phyloP scores from a whole-genome alignment of 2,888 invertebrate species.

The Eupithecia abbreviata region DNA sequence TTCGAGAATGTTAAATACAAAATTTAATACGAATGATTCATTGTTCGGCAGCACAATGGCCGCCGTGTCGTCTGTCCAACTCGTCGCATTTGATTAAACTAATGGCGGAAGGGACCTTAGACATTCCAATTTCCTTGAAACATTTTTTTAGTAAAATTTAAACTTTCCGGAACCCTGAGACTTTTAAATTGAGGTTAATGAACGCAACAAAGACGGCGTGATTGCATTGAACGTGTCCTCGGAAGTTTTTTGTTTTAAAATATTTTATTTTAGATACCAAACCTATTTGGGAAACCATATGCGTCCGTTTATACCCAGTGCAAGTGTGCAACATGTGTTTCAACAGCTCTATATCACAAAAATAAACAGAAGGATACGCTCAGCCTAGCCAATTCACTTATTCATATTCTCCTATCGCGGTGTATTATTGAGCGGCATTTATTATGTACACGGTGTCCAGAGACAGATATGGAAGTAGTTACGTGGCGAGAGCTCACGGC shows the following conservation, averaged over 20 bases:
- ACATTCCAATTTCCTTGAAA: slow-evolving; percentile 59
- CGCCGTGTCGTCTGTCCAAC: slow-evolving; percentile 45
- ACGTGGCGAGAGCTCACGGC: slow-evolving; percentile 58
- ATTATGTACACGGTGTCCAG: slow-evolving; percentile 60
- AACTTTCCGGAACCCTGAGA: slow-evolving; percentile 53
- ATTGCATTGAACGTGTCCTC: background rate
- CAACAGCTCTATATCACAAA: slow-evolving; percentile 1
- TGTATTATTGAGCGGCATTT: slow-evolving; percentile 53
- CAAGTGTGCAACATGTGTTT: slow-evolving; percentile 52
- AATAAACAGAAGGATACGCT: slow-evolving; percentile 34
- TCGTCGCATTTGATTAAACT: slow-evolving; percentile 65
- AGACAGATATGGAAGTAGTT: slow-evolving; percentile 60
- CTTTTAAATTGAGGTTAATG: slow-evolving; percentile 47
- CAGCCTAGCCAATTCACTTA: slow-evolving; percentile 29
- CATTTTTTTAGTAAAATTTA: slow-evolving; percentile 72
- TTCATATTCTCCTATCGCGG: slow-evolving; percentile 52
- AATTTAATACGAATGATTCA: slow-evolving; percentile 24
- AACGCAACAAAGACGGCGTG: slow-evolving; percentile 14
- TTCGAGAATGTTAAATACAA: slow-evolving; percentile 2
- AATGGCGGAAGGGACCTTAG: slow-evolving; percentile 44
- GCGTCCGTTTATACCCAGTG: slow-evolving; percentile 20
- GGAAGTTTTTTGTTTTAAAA: background rate
- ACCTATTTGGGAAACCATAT: slow-evolving; percentile 26
- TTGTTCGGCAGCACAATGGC: slow-evolving; percentile 26
- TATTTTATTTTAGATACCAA: background rate